These are phyloP conservation scores for Dipus sagitta DNA, from an alignment of 2,797 vertebrate species.

Conservation along the genomic window DNA sequence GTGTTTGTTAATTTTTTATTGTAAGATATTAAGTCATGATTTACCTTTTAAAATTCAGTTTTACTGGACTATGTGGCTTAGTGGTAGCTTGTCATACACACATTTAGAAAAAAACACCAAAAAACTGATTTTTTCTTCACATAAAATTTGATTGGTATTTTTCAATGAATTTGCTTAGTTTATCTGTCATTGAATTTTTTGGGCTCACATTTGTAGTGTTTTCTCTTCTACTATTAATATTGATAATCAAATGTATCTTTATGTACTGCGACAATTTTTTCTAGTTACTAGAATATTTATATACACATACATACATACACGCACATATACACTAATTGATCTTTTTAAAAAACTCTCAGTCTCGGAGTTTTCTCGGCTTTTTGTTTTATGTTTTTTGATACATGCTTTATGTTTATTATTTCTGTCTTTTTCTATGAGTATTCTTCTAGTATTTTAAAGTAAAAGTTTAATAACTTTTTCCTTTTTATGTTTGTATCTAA, in stretches of 20 bases:
- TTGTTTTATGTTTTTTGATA: not conserved
- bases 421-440: not conserved
- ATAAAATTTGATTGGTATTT: constrained; percentile 22
- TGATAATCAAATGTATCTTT: not conserved
- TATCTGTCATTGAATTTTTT: constrained; percentile 29
- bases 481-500: constrained; percentile 45
- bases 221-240: constrained; percentile 16
- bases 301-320: too few relatives aligned
- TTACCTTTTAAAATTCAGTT: constrained; percentile 1
- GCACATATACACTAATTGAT: not conserved
- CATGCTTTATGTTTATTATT: constrained; percentile 34
- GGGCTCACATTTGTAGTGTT: not conserved
- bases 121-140: not conserved
- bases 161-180: constrained; percentile 9
- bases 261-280: not conserved
- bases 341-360: constrained; percentile 14
- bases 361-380: constrained; percentile 15
- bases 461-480: not conserved
- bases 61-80: not conserved
- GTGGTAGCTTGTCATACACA: not conserved
- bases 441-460: not conserved
- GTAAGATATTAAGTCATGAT: not conserved
- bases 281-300: not conserved
- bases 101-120: not conserved
- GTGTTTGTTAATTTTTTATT: not conserved